Evolutionary conservation across 2,113 vertebrate species (phyloP).

Genomic region (Cygnus buccinator): DNA sequence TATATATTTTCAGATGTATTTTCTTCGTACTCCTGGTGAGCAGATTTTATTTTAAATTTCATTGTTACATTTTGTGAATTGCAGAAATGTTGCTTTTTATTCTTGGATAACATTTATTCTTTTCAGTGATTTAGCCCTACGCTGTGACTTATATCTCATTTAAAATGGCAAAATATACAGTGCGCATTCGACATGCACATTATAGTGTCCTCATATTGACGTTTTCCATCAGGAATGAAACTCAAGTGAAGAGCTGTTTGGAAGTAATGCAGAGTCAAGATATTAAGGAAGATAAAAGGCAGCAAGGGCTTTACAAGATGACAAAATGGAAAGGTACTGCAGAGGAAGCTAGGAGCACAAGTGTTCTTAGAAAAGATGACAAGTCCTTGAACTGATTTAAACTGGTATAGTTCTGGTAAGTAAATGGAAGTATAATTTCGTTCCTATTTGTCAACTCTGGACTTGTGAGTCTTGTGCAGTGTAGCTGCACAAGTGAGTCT

Average conservation of each 20-base stretch:
- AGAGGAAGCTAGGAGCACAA: background rate
- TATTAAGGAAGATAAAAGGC: slow-evolving; percentile 21
- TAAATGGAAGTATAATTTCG: background rate
- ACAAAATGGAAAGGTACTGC: slow-evolving; percentile 17
- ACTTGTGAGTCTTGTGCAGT: background rate
- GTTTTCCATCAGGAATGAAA: background rate
- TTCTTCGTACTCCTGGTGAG: background rate
- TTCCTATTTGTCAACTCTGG: background rate
- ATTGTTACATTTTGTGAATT: background rate
- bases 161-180: background rate
- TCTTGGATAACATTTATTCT: background rate
- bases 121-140: background rate
- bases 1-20: background rate
- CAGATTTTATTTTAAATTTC: background rate
- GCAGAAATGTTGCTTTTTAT: background rate
- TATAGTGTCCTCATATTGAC: background rate
- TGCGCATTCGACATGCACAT: background rate
- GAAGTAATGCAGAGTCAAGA: background rate
- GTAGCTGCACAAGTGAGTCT: background rate
- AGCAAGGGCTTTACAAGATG: background rate
- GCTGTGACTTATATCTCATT: background rate
- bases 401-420: background rate
- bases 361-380: background rate
- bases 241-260: background rate
- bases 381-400: background rate